Evolutionary conservation across 2,797 vertebrate species (phyloP), one percentile per base, ranked within the genome.

Genomic region (Eulemur mongoz): DNA sequence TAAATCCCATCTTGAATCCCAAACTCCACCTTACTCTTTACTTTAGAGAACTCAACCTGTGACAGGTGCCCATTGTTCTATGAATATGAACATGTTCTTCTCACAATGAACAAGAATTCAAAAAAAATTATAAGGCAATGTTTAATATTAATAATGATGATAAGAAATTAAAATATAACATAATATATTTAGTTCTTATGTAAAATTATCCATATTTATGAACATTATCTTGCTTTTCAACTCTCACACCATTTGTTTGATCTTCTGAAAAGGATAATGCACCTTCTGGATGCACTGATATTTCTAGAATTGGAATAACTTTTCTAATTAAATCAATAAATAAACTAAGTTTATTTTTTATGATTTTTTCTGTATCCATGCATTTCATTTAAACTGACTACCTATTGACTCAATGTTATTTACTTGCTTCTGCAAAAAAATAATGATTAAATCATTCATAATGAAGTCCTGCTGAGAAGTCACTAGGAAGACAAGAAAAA

Each of bases 341-440:
- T 93, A 61, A 90, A 23, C 15, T 61, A 79, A 86, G 25, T 59
- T 79, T 76, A 76, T 43, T 79, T 84, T 95, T 91, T 35, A 25
- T 54, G 7, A 73, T 84, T 73, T 17, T 93, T 93, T 78, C 32
- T 69, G 2, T 82, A 54, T 38, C 13, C 78, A 61, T 38, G 4
- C 2, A 63, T 89, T 93, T 96, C 11, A 84, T 83, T 81, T 78
- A 89, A 93, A 63, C 11, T 35, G 23, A 73, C 13, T 75, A 15
- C 6, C 75, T 57, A 70, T 30, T 92, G 45, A 75, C 20, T 82
- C 59, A 89, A 48, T 32, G 1, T 38, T 92, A 83, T 85, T 78
- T 95, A 70, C 43, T 76, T 93, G 4, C 54, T 93, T 86, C 27
- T 95, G 78, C 15, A 94, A 88, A 96, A 91, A 90, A 75, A 13